Conservation (phyloP, 2,888 invertebrate genomes). For the Clepsis dumicolana region DNA sequence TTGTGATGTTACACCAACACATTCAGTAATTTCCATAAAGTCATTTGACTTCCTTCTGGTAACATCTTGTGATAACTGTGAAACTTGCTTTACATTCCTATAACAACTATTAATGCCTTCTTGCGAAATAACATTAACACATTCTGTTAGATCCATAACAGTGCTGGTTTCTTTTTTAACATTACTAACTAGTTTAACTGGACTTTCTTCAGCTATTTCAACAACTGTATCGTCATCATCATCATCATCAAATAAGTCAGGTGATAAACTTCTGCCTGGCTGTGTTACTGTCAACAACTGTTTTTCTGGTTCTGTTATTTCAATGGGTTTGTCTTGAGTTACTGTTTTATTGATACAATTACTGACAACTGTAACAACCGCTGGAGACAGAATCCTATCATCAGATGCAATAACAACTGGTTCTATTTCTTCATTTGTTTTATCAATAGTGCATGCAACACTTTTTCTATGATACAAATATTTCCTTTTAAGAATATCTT, state of each 20-base stretch:
- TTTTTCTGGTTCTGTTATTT: slow-evolving; percentile 34
- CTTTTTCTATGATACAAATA: slow-evolving; percentile 18
- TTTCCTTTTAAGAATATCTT: slow-evolving; percentile 57
- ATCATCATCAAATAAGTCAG: slow-evolving; percentile 83
- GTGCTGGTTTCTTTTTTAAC: slow-evolving; percentile 48
- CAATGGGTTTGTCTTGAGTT: slow-evolving; percentile 6
- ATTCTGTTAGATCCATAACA: slow-evolving; percentile 66
- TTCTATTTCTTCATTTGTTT: slow-evolving; percentile 27
- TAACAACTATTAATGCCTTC: slow-evolving; percentile 25
- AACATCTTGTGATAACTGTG: slow-evolving; percentile 53
- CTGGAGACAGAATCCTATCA: not conserved
- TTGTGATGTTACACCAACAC: slow-evolving; percentile 57
- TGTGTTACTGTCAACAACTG: slow-evolving; percentile 41
- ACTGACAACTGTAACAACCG: not conserved
- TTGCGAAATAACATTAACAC: slow-evolving; percentile 51
- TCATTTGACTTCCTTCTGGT: slow-evolving; percentile 66
- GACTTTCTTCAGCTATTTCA: slow-evolving; percentile 32
- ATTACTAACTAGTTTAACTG: slow-evolving; percentile 7
- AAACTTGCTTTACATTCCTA: slow-evolving; percentile 30
- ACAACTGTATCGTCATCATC: slow-evolving; percentile 52
- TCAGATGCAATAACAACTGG: slow-evolving; percentile 1
- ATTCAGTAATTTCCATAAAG: slow-evolving; percentile 74
- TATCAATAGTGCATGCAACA: slow-evolving; percentile 13
- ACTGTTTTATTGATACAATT: not conserved
- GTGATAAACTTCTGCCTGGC: slow-evolving; percentile 68